Percentiles rank a stretch among this genome's conserved stretches.
phyloP scores from a whole-genome alignment of 2,888 invertebrate species.

The Stenchaetothrips biformis region DNA sequence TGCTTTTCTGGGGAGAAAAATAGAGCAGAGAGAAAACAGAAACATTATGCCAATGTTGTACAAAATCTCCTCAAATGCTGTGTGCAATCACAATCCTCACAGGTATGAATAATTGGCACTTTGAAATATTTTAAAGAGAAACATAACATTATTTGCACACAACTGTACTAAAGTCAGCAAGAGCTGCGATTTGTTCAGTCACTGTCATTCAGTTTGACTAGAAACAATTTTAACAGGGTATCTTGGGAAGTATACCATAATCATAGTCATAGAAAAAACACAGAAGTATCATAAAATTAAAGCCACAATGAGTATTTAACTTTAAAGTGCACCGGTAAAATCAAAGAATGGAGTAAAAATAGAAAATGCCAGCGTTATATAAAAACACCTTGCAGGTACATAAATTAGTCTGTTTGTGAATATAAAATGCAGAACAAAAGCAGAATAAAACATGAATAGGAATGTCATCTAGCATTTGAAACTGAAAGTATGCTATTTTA shows the following conservation, averaged over 20 bases:
- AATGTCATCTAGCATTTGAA: neutral
- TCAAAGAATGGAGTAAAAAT: neutral
- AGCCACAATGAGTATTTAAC: constrained; percentile 15
- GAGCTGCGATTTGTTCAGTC: neutral
- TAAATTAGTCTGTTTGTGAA: neutral
- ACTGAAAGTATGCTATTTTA: neutral
- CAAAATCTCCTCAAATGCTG: neutral
- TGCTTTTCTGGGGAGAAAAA: neutral
- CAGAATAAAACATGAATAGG: constrained; percentile 4
- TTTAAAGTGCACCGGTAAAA: neutral
- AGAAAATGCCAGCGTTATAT: neutral
- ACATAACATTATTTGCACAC: neutral
- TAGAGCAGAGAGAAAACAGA: neutral
- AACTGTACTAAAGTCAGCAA: neutral
- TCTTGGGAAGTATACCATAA: neutral
- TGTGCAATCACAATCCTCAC: too few species aligned
- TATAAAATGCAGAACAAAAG: neutral
- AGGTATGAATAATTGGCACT: neutral
- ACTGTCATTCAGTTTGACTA: neutral
- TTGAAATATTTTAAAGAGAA: neutral
- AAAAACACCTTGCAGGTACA: neutral
- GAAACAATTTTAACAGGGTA: constrained; percentile 6
- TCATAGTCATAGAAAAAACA: neutral
- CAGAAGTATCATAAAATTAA: constrained; percentile 4
- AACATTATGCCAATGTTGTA: neutral